Evolutionary conservation across 2,797 vertebrate genomes (phyloP).

Genomic region (Sphenopsis melanotis): DNA sequence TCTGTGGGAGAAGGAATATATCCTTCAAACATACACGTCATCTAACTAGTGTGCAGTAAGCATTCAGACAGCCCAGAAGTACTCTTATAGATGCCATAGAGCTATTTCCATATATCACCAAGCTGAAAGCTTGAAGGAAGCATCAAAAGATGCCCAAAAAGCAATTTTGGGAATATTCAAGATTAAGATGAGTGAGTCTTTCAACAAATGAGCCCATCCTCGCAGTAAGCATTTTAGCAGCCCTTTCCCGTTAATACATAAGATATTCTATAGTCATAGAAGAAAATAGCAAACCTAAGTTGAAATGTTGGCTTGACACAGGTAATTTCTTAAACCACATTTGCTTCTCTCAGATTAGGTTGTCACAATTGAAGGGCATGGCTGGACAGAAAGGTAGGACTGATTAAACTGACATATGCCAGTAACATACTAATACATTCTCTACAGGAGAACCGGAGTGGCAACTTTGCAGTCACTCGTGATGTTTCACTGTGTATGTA

Average conservation of each 20-base stretch:
- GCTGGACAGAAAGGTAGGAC: neutral
- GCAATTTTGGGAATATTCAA: neutral
- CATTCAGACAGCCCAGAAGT: neutral
- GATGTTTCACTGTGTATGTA: neutral
- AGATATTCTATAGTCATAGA: neutral
- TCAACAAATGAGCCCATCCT: neutral
- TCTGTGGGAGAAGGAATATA: neutral
- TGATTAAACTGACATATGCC: conserved; percentile 41
- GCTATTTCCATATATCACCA: neutral
- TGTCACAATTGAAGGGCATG: neutral
- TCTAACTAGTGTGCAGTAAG: neutral
- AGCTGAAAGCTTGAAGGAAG: neutral
- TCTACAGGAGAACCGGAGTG: neutral
- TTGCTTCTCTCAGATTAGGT: conserved; percentile 5
- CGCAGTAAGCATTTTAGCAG: neutral
- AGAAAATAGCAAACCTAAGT: neutral
- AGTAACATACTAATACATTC: neutral
- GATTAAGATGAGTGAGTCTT: neutral
- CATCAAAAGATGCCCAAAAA: neutral
- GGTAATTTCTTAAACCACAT: neutral
- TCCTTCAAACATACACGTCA: neutral
- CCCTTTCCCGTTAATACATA: neutral
- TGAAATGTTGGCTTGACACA: neutral
- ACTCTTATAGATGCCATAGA: neutral
- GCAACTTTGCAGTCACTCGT: neutral